phyloP scores from a whole-genome alignment of 2,113 vertebrate genomes.

The Mugil cephalus region DNA sequence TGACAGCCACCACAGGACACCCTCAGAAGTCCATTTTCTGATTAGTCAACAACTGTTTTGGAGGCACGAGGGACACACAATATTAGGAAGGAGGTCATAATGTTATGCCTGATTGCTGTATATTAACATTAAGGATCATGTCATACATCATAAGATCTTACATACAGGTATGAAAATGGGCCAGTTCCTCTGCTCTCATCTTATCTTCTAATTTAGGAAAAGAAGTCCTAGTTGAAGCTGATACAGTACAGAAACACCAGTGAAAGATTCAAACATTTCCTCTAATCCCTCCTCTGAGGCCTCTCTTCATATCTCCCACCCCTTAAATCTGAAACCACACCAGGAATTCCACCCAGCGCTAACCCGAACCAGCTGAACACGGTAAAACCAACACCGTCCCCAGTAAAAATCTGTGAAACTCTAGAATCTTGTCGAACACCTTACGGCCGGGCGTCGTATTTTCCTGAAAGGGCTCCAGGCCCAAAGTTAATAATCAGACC shows the following conservation, averaged over 20 bases:
- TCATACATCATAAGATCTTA: too few relatives aligned
- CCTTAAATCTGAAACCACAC: conserved; percentile 37
- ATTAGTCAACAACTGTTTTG: too few relatives aligned
- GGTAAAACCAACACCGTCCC: background rate
- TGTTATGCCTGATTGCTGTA: background rate
- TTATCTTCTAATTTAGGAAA: conserved; percentile 10
- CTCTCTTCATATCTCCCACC: conserved; percentile 19
- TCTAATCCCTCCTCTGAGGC: conserved; percentile 4
- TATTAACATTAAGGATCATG: background rate
- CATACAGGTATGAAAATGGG: background rate
- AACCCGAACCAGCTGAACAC: conserved; percentile 56
- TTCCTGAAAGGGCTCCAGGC: conserved; percentile 35
- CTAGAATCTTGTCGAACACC: conserved; percentile 44
- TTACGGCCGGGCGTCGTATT: conserved; percentile 24
- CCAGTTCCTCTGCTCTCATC: conserved; percentile 5
- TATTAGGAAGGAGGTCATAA: too few relatives aligned
- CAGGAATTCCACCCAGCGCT: conserved; percentile 45
- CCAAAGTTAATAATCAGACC: conserved; percentile 51
- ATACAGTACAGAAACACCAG: conserved; percentile 5
- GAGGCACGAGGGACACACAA: too few relatives aligned
- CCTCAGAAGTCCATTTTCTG: too few relatives aligned
- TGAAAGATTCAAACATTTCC: conserved; percentile 6
- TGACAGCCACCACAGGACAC: too few relatives aligned
- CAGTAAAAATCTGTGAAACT: conserved; percentile 33
- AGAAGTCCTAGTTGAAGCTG: conserved; percentile 8